phyloP scores from a whole-genome alignment of 2,888 invertebrate species.

The Cosmopolites sordidus region DNA sequence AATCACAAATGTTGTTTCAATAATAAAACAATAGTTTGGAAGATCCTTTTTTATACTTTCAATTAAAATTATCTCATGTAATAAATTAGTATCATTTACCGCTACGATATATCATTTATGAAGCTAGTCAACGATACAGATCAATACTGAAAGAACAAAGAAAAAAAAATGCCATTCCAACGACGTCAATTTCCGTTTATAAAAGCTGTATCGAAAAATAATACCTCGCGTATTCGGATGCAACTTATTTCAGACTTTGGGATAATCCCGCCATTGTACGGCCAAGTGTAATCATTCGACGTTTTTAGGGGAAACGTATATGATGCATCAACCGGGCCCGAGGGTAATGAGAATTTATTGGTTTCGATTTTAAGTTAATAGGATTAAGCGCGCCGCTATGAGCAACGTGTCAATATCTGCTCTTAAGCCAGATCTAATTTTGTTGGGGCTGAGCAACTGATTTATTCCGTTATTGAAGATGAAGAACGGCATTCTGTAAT shows the following conservation, averaged over 20 bases:
- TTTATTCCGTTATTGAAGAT: not conserved
- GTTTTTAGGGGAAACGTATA: conserved; percentile 16
- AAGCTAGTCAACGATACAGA: no score
- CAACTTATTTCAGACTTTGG: conserved; percentile 14
- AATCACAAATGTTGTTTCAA: no score
- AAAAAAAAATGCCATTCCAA: no score
- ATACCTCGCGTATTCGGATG: not conserved
- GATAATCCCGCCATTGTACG: conserved; percentile 17
- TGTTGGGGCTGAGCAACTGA: not conserved
- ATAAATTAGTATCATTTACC: no score
- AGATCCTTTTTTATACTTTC: no score
- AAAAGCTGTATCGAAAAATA: not conserved
- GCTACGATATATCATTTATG: no score
- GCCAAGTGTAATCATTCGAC: conserved; percentile 14
- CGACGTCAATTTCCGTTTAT: no score
- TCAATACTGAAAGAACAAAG: no score
- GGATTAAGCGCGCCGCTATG: conserved; percentile 19
- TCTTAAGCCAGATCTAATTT: conserved; percentile 13
- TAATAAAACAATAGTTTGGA: no score
- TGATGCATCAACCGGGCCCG: conserved; percentile 2
- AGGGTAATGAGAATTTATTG: conserved; percentile 25
- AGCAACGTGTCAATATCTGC: conserved; percentile 20
- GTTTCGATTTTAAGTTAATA: conserved; percentile 22
- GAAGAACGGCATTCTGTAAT: not conserved
- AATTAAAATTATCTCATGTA: no score